Base-by-base conservation (phyloP, 2,797 vertebrate species). In the Scleropages formosus region DNA sequence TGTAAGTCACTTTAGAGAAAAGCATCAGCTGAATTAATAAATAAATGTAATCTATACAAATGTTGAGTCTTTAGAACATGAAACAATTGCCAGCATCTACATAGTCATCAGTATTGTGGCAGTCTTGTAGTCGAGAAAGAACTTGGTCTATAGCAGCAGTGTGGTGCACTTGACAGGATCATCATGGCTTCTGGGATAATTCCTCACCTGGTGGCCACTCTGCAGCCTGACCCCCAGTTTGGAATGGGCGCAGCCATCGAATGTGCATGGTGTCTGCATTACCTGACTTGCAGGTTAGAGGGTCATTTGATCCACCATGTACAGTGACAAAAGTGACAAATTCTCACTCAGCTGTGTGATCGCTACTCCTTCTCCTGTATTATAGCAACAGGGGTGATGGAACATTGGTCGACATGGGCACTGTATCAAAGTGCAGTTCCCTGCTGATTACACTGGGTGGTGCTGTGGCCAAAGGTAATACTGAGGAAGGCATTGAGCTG, bases 191-290 rank as follows among this genome's bases (percentile, higher is more conserved):
- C 96, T 0, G 85, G 80, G 39, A 88, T 98, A 69, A 92, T 92
- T 31, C 88, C 89, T 78, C 86, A 89, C 72, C 88, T 98, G 85
- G 88, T 96, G 73, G 90, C 74, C 0, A 82, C 94, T 73, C 82
- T 98, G 80, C 91, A 89, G 18, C 91, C 92, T 0, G 86, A 92
- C 77, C 88, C 89, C 56, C 89, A 91, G 78, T 90, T 93, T 78
- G 92, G 92, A 46, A 80, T 90, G 74, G 94, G 92, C 68, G 90
- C 92, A 0, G 94, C 94, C 0, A 90, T 97, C 74, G 98, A 99
- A 85, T 95, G 93, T 81, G 94, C 95, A 0, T 99, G 98, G 97
- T 96, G 96, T 84, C 92, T 99, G 77, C 96, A 99, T 87, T 98
- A 97, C 85, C 91, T 98, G 76, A 73, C 92, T 64, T 93, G 94